phyloP scores from a whole-genome alignment of 2,888 invertebrate genomes.

The Brassicogethes aeneus region DNA sequence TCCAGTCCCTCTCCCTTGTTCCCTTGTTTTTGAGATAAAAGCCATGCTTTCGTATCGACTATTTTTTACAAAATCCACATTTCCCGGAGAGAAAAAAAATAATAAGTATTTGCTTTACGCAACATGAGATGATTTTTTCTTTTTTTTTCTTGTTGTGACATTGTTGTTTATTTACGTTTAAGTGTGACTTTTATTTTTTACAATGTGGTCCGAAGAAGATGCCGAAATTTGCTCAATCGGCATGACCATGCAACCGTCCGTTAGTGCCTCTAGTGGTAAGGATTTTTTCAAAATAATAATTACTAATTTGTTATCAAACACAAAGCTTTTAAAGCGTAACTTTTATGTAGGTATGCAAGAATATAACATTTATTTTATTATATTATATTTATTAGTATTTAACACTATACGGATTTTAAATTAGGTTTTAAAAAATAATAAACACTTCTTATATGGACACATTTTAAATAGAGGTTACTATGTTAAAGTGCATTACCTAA shows the following conservation, averaged over 20 bases:
- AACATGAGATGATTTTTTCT: neutral
- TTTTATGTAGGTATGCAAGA: neutral
- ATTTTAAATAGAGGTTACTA: too few species aligned
- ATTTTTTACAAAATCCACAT: too few species aligned
- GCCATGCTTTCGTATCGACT: too few species aligned
- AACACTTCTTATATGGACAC: too few species aligned
- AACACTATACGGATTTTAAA: too few species aligned
- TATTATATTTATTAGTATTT: too few species aligned
- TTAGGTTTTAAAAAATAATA: too few species aligned
- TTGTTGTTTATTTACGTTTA: constrained; percentile 2
- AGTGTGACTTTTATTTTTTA: constrained; percentile 7
- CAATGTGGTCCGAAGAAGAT: constrained; percentile 61
- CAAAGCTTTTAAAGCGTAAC: neutral
- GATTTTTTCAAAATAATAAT: neutral
- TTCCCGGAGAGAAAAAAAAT: too few species aligned
- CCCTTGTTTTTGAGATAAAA: too few species aligned
- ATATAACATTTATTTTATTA: neutral
- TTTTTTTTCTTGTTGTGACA: neutral
- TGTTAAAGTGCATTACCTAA: too few species aligned
- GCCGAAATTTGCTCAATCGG: constrained; percentile 79
- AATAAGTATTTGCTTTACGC: too few species aligned
- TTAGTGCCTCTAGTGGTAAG: constrained; percentile 68
- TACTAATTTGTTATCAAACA: neutral
- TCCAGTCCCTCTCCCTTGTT: constrained; percentile 2
- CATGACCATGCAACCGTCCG: constrained; percentile 67